Base-by-base conservation (phyloP, 2,888 invertebrate genomes). In the Euzetes globulus region DNA sequence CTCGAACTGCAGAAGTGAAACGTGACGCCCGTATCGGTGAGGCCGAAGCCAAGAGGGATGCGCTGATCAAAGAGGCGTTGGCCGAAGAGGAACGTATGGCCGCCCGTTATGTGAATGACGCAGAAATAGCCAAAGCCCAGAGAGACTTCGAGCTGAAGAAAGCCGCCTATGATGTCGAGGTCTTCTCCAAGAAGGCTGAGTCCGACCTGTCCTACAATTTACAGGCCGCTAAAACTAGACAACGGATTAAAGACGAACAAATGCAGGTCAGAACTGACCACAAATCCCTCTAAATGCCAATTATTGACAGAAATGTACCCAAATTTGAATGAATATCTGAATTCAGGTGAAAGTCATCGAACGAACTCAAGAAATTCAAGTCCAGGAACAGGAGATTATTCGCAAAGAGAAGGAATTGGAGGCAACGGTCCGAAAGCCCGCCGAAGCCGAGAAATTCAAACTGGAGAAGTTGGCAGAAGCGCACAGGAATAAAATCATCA, bases 81-180 rank as follows among this genome's bases (percentile, higher is more conserved):
- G 74, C 74, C 13, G 71, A 71, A 22, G 74, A 74, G 60, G 68
- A 73, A 29, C 75, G 68, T 71, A 94, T 96, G 94, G 94, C 95
- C 0, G 87, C 95, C 0, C 88, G 93, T 77, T 83, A 94, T 83
- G 85, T 92, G 22, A 98, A 98, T 84, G 96, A 98, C 82, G 94
- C 95, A 0, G 96, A 97, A 83, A 96, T 98, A 76, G 95, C 97
- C 0, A 95, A 97, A 83, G 94, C 97, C 0, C 92, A 94, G 82
- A 86, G 97, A 77, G 96, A 98, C 84, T 98, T 95, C 82, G 95
- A 97, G 84, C 85, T 97, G 77, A 96, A 98, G 83, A 96, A 98
- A 83, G 96, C 97, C 9, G 91, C 92, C 1, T 98, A 97, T 82
- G 97, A 98, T 82, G 91, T 92, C 78, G 97, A 97, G 86, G 95